Percentiles rank a stretch among this genome's conserved stretches.
Evolutionary conservation across 2,797 vertebrate genomes (phyloP).

Genomic region (Falco cherrug): DNA sequence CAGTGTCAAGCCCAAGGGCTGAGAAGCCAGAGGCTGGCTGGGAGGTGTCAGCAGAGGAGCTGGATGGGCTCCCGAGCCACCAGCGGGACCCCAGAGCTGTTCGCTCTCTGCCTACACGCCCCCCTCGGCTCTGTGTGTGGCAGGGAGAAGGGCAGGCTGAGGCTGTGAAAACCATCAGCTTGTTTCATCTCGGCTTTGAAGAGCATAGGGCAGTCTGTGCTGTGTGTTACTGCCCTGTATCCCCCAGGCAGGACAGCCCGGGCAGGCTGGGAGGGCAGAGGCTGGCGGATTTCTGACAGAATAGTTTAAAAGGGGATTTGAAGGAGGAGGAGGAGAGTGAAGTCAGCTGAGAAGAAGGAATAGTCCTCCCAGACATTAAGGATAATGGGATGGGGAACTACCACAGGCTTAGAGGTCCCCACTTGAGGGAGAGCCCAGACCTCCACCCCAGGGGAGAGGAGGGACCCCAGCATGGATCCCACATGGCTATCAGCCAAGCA

Average conservation of each 20-base stretch:
- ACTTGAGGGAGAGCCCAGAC: neutral
- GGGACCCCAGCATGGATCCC: neutral
- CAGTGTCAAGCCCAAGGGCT: neutral
- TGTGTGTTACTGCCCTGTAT: neutral
- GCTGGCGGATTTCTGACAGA: neutral
- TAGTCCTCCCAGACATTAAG: neutral
- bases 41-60: neutral
- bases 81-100: neutral
- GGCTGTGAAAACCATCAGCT: neutral
- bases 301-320: neutral
- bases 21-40: neutral
- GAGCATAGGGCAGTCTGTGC: neutral
- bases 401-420: neutral
- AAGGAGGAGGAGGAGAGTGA: neutral
- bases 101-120: neutral
- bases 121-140: fast-evolving
- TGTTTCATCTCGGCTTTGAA: neutral
- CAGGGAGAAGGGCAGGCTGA: neutral
- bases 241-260: neutral
- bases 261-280: neutral
- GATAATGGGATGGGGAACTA: neutral
- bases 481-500: neutral
- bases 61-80: neutral
- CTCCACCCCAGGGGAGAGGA: neutral
- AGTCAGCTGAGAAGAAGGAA: neutral